Evolutionary conservation across 2,797 vertebrate genomes (phyloP), one percentile per base, ranked within the genome.

Genomic region (Yasuhikotakia modesta): DNA sequence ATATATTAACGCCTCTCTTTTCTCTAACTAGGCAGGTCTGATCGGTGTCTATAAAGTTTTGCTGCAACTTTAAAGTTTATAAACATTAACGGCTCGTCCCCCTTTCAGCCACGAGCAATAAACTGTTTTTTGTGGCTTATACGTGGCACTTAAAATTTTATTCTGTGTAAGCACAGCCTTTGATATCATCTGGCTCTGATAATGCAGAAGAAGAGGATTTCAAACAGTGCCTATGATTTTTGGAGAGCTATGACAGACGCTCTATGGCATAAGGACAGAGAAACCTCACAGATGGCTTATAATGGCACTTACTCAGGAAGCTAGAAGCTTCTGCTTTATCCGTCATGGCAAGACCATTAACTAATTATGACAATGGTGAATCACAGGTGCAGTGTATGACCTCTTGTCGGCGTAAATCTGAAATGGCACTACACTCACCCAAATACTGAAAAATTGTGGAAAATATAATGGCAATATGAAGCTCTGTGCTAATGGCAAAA

Each of bases 221-320:
- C 67, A 76, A 69, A 68, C 71, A 71, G 50, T 50, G 66, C 65
- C 39, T 75, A 67, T 82, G 75, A 70, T 85, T 85, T 82, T 81
- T 76, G 72, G 68, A 76, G 78, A 78, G 78, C 66, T 55, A 68
- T 73, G 73, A 80, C 78, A 57, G 58, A 60, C 79, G 64, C 82
- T 72, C 58, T 16, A 46, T 73, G 72, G 65, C 50, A 74, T 76
- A 69, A 73, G 79, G 83, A 61, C 61, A 65, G 39, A 48, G 73
- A 74, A 63, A 63, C 65, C 52, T 78, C 79, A 81, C 84, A 86
- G 84, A 86, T 86, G 84, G 84, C 73, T 79, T 72, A 46, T 86
- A 76, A 86, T 86, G 81, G 82, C 84, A 82, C 84, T 85, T 84
- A 74, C 79, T 74, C 81, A 84, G 65, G 76, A 76, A 43, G 68